A percentile compares a stretch with the other conserved stretches of the same genome.
Evolutionary conservation across 1,140 invertebrate species (phyloP).

Genomic region (Micrasema minimum): DNA sequence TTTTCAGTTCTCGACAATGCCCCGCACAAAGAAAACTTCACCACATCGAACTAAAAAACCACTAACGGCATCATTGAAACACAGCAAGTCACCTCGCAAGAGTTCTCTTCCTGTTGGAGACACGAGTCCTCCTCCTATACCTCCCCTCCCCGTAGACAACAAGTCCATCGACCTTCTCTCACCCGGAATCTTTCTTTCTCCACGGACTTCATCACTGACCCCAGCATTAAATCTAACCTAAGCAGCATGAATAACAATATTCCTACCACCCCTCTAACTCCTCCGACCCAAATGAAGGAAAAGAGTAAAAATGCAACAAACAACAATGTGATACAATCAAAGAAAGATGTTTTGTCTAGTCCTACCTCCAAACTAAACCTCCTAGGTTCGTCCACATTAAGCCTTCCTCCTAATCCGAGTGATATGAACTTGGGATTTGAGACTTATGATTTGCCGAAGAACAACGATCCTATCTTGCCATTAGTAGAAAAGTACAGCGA

Average conservation of each 20-base stretch:
- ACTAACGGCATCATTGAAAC: conserved; percentile 58
- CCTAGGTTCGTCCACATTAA: conserved; percentile 45
- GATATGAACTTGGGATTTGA: conserved; percentile 53
- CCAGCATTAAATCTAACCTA: conserved; percentile 55
- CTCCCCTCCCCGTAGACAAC: conserved; percentile 55
- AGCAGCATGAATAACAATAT: conserved; percentile 43
- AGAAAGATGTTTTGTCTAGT: conserved; percentile 47
- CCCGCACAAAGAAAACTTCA: conserved; percentile 65
- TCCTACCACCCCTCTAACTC: conserved; percentile 4
- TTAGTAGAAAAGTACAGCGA: conserved; percentile 64
- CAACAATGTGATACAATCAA: conserved; percentile 37
- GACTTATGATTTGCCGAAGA: conserved; percentile 69
- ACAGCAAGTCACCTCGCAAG: conserved; percentile 60
- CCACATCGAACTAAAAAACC: conserved; percentile 56
- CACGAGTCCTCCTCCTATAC: conserved; percentile 45
- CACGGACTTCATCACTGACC: conserved; percentile 61
- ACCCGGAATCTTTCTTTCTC: conserved; percentile 64
- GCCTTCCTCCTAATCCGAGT: conserved; percentile 45
- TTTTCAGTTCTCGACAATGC: conserved; percentile 71
- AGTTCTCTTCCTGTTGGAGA: conserved; percentile 57
- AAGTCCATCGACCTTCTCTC: conserved; percentile 62
- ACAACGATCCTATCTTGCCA: conserved; percentile 62
- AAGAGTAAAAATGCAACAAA: conserved; percentile 38
- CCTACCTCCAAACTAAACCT: conserved; percentile 39
- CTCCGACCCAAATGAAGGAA: conserved; percentile 24